Conservation (phyloP, 2,113 vertebrate species). For the Xiphorhynchus elegans region DNA sequence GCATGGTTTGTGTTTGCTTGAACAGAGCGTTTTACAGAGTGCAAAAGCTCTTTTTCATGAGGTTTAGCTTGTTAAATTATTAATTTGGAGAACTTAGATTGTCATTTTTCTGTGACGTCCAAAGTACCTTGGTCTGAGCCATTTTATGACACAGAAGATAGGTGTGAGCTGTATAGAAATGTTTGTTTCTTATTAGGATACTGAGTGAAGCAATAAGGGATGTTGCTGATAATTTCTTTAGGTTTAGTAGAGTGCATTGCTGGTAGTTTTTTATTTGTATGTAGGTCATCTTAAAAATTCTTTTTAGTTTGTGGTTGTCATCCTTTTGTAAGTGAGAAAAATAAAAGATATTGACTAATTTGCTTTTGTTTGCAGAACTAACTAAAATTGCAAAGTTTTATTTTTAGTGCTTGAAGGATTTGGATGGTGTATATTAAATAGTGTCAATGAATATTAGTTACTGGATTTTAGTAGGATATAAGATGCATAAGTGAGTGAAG, state of each 20-base stretch:
- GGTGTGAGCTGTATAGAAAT: neutral
- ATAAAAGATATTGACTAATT: neutral
- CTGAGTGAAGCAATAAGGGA: neutral
- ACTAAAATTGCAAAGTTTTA: neutral
- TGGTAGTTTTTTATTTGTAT: neutral
- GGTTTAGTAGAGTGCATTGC: neutral
- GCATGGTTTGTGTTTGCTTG: neutral
- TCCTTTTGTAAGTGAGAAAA: neutral
- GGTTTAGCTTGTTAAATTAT: neutral
- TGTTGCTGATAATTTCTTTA: neutral
- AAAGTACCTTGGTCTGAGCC: neutral
- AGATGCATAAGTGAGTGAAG: neutral
- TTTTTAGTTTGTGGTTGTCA: neutral
- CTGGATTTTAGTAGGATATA: neutral
- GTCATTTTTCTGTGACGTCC: neutral
- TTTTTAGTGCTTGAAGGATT: neutral
- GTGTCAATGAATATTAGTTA: neutral
- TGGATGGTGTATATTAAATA: neutral
- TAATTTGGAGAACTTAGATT: neutral
- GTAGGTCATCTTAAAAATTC: neutral
- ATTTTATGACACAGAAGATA: neutral
- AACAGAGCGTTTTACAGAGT: neutral
- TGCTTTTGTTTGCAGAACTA: neutral
- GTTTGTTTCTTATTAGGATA: neutral
- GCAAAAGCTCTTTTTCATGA: neutral